A percentile compares a stretch with the other conserved stretches of the same genome.
Evolutionary conservation across 2,113 vertebrate genomes (phyloP).

Genomic region (Barbus barbus): DNA sequence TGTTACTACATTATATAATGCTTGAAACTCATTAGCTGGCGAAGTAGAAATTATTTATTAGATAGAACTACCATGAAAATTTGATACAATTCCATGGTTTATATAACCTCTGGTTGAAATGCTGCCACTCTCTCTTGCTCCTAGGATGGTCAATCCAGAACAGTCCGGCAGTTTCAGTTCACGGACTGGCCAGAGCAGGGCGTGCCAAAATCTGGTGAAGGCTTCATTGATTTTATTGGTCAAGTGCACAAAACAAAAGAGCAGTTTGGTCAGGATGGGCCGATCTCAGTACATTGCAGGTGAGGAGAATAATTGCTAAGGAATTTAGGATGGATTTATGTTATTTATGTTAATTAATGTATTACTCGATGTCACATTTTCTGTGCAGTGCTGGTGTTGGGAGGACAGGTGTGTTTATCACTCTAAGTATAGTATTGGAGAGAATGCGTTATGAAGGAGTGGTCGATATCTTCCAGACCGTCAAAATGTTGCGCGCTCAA

Average conservation of each 20-base stretch:
- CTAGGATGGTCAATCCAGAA: slow-evolving; percentile 77
- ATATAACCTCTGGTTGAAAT: neutral
- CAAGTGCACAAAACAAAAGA: slow-evolving; percentile 82
- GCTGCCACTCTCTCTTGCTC: slow-evolving; percentile 13
- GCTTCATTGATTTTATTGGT: slow-evolving; percentile 79
- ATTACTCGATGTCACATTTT: neutral
- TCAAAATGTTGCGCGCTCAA: slow-evolving; percentile 98
- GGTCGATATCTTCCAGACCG: slow-evolving; percentile 99
- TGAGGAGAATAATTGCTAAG: slow-evolving; percentile 39
- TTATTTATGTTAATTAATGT: too few species aligned
- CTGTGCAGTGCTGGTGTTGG: slow-evolving; percentile 90
- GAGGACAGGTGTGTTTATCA: slow-evolving; percentile 97
- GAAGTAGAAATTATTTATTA: slow-evolving; percentile 1
- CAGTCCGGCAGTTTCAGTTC: slow-evolving; percentile 80
- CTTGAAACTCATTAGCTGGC: neutral
- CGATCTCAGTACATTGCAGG: slow-evolving; percentile 79
- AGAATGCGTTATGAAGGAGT: slow-evolving; percentile 99
- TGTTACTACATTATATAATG: neutral
- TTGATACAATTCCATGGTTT: neutral
- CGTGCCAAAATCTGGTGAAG: slow-evolving; percentile 80
- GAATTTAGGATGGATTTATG: too few species aligned
- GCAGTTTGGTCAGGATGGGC: slow-evolving; percentile 79
- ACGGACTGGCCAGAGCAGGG: slow-evolving; percentile 81
- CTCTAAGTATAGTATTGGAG: slow-evolving; percentile 96
- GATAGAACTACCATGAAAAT: neutral